Base-by-base conservation (phyloP, 2,113 vertebrate genomes). In the Leiothrix lutea region DNA sequence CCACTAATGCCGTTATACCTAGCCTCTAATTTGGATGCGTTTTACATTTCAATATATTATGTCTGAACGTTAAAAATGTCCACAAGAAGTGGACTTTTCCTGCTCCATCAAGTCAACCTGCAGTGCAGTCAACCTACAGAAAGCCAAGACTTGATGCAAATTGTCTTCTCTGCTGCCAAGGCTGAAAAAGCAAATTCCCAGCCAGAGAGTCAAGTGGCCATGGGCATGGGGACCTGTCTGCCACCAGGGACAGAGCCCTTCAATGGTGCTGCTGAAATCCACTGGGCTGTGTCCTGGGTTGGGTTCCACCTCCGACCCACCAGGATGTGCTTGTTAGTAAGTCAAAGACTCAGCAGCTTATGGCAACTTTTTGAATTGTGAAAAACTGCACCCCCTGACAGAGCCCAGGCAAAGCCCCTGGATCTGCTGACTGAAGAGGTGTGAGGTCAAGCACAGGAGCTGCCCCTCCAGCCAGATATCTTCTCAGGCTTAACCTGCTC, bases 1-100 rank as follows among this genome's bases (percentile, higher is more conserved):
- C 95, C 95, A 88, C 92, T 94, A 96, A 94, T 64, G 1, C 94
- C 83, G 60, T 92, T 83, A 92, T 86, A 93, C 92, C 81, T 94
- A 85, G 78, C 72, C 85, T 91, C 95, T 92, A 95, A 96, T 97
- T 93, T 92, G 96, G 92, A 95, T 74, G 83, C 42, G 77, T 77
- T 95, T 96, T 90, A 90, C 38, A 64, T 96, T 96, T 95, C 85
- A 84, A 75, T 97, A 90, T 75, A 90, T 94, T 93, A 89, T 92
- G 88, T 88, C 92, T 92, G 94, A 94, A 90, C 0, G 0, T 64
- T 67, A 54, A 83, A 73, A 85, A 67, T 86, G 91, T 62, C 79
- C 69, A 78, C 51, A 45, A 83, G 36, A 91, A 61, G 28, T 66
- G 58, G 54, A 62, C 75, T 80, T 97, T 28, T 69, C 67, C 58